These are phyloP conservation scores for Sakesphorus luctuosus DNA, from an alignment of 2,113 vertebrate species.

Conservation along the genomic window DNA sequence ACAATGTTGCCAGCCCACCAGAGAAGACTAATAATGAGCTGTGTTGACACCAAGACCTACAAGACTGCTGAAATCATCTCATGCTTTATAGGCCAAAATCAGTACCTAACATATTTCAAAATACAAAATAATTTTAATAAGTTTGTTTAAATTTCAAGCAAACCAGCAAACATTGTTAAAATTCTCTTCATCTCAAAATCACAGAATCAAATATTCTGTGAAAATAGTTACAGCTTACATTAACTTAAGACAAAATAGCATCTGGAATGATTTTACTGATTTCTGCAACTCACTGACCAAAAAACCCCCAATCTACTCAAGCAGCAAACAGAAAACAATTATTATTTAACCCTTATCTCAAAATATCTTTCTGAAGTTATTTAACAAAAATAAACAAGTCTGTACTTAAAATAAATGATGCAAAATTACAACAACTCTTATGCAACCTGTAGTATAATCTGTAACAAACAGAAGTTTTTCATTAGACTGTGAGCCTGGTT, in stretches of 20 bases:
- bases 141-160: background rate
- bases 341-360: constrained; percentile 17
- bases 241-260: background rate
- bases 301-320: background rate
- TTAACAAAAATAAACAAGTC: constrained; percentile 37
- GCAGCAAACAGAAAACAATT: background rate
- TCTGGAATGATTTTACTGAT: background rate
- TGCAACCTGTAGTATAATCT: background rate
- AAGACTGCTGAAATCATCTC: background rate
- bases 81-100: background rate
- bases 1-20: background rate
- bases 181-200: background rate
- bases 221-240: background rate
- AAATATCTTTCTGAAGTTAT: background rate
- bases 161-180: background rate
- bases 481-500: background rate
- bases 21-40: background rate
- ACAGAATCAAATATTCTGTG: background rate
- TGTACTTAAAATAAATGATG: constrained; percentile 23
- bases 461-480: background rate
- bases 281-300: background rate
- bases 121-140: background rate
- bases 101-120: background rate
- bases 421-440: constrained; percentile 21
- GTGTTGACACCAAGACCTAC: background rate